Evolutionary conservation across 2,113 vertebrate species (phyloP), one percentile per base, ranked within the genome.

Genomic region (Callipepla squamata): DNA sequence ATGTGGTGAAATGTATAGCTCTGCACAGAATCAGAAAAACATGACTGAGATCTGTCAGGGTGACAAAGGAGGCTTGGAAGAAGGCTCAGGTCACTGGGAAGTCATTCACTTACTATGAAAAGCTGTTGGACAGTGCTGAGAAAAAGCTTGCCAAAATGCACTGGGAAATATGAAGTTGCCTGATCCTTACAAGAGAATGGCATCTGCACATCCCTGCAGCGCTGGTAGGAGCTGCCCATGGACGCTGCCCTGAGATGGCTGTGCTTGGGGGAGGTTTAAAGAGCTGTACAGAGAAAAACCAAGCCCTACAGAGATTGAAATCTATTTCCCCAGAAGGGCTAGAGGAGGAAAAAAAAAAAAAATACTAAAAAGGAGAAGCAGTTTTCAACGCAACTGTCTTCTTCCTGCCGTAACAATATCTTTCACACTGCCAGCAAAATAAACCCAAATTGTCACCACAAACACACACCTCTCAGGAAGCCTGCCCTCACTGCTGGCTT

Each of bases 401-500:
- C 51, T 92, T 85, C 40, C 75, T 94, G 53, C 81, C 2, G 2
- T 93, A 89, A 92, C 85, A 90, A 38, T 80, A 28, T 38, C 44
- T 70, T 69, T 87, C 63, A 75, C 38, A 20, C 65, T 75, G 32
- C 73, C 74, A 75, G 26, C 75, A 67, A 74, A 91, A 93, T 58
- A 88, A 81, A 90, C 66, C 72, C 73, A 81, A 85, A 87, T 4
- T 66, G 79, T 66, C 53, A 63, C 59, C 44, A 69, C 68, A 91
- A 83, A 58, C 66, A 79, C 34, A 68, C 73, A 87, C 69, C 92
- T 91, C 83, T 93, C 83, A 73, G 85, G 77, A 90, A 92, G 68
- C 42, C 88, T 89, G 63, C 80, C 63, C 68, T 93, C 65, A n/a
- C 62, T 62, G 55, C 75, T 79, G 86, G 21, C 85, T 93, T 91